Evolutionary conservation across 2,888 invertebrate species (phyloP).

Genomic region (Temnothorax unifasciatus): DNA sequence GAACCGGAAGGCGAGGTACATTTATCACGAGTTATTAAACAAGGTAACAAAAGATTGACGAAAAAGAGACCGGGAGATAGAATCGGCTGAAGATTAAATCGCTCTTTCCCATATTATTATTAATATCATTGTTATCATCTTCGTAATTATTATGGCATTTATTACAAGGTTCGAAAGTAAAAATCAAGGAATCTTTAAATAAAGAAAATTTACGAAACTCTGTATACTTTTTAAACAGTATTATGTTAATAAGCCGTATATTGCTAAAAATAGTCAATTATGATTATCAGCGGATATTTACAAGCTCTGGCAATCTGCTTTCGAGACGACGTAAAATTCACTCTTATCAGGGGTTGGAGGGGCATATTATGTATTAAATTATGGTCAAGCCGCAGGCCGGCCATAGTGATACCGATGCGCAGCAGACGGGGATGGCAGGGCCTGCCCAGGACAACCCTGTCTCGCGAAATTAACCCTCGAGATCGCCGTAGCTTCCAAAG

Average conservation of each 20-base stretch:
- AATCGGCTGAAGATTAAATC: conserved; percentile 84
- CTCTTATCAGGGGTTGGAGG: conserved; percentile 77
- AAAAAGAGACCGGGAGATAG: conserved; percentile 82
- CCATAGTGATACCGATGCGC: conserved; percentile 76
- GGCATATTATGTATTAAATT: conserved; percentile 85
- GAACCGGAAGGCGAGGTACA: conserved; percentile 77
- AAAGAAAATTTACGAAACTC: not conserved
- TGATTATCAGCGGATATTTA: conserved; percentile 15
- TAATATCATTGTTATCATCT: not conserved
- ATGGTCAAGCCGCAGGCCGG: conserved; percentile 79
- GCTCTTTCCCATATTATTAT: conserved; percentile 49
- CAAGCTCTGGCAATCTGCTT: not conserved
- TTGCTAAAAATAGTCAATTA: not conserved
- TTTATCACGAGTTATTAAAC: conserved; percentile 86
- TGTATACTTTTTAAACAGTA: not conserved
- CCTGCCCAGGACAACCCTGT: conserved; percentile 56
- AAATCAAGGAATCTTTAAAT: not conserved
- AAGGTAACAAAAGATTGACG: conserved; percentile 84
- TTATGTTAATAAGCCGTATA: not conserved
- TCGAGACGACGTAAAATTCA: conserved; percentile 23
- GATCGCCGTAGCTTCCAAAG: conserved; percentile 79
- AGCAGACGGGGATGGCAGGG: conserved; percentile 73
- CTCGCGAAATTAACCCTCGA: conserved; percentile 79
- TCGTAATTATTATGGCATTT: not conserved
- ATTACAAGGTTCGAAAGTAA: not conserved